phyloP scores from a whole-genome alignment of 2,888 invertebrate genomes.

The Oscheius sp. region DNA sequence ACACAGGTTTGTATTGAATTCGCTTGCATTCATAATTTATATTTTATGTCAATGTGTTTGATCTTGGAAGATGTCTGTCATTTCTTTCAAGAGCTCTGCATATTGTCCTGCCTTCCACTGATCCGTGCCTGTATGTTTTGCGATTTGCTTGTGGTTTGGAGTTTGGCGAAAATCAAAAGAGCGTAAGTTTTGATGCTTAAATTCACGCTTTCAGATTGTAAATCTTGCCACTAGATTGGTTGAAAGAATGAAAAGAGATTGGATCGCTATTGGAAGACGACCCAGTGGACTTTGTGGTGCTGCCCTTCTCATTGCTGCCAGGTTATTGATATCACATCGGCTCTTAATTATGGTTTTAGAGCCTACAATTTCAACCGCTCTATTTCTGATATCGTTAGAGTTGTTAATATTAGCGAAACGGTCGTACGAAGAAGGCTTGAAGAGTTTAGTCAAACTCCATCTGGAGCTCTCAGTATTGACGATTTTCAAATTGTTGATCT shows the following conservation, averaged over 20 bases:
- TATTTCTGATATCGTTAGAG: constrained; percentile 64
- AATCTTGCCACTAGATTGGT: constrained; percentile 92
- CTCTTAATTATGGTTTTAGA: constrained; percentile 10
- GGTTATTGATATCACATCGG: constrained; percentile 71
- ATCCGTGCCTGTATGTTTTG: constrained; percentile 93
- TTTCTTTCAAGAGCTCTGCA: constrained; percentile 86
- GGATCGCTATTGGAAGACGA: constrained; percentile 91
- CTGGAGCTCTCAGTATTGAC: constrained; percentile 89
- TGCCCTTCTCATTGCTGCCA: constrained; percentile 90
- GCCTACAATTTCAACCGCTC: constrained; percentile 65
- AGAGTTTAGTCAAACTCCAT: constrained; percentile 96
- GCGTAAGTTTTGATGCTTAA: constrained; percentile 70
- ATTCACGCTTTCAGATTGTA: constrained; percentile 76
- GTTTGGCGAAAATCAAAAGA: constrained; percentile 86
- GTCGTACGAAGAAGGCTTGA: constrained; percentile 75
- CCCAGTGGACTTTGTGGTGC: constrained; percentile 98
- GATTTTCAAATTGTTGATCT: constrained; percentile 96
- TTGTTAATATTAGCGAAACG: constrained; percentile 68
- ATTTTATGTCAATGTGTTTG: constrained; percentile 90
- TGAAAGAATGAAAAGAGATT: constrained; percentile 96
- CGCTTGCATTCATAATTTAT: too few species aligned
- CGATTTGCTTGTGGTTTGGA: constrained; percentile 92
- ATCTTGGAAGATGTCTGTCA: constrained; percentile 89
- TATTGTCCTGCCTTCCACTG: constrained; percentile 77
- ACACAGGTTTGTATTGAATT: constrained; percentile 49